These are phyloP conservation scores for Procambarus clarkii DNA, from an alignment of 1,140 invertebrate species.

Conservation along the genomic window DNA sequence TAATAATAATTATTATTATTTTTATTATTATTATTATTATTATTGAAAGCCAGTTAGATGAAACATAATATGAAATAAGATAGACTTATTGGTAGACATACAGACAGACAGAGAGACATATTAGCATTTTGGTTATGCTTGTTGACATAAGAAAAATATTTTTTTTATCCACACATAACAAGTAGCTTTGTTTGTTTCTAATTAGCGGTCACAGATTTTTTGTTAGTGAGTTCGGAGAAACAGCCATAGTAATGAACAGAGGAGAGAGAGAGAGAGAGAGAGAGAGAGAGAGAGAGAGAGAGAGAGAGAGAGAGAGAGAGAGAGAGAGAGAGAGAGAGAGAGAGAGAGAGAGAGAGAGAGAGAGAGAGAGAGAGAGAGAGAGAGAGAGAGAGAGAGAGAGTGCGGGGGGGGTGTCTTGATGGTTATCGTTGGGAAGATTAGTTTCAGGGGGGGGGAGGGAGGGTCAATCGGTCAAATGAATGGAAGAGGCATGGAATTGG, in stretches of 20 bases:
- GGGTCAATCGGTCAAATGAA: too few relatives aligned
- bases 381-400: neutral
- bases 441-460: neutral
- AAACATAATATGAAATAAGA: too few relatives aligned
- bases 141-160: neutral
- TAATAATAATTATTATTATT: too few relatives aligned
- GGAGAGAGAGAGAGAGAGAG: too few relatives aligned
- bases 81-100: too few relatives aligned
- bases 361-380: slow-evolving; percentile 22
- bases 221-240: neutral
- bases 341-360: neutral
- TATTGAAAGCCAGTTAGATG: too few relatives aligned
- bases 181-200: neutral
- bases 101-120: too few relatives aligned
- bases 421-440: neutral
- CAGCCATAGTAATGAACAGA: neutral
- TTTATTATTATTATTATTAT: too few relatives aligned
- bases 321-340: neutral
- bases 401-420: neutral
- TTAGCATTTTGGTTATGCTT: too few relatives aligned
- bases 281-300: too few relatives aligned
- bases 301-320: too few relatives aligned
- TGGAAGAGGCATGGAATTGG: too few relatives aligned
- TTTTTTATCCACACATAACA: neutral
- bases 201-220: neutral